Evolutionary conservation across 2,113 vertebrate species (phyloP).

Genomic region (Engystomops pustulosus): DNA sequence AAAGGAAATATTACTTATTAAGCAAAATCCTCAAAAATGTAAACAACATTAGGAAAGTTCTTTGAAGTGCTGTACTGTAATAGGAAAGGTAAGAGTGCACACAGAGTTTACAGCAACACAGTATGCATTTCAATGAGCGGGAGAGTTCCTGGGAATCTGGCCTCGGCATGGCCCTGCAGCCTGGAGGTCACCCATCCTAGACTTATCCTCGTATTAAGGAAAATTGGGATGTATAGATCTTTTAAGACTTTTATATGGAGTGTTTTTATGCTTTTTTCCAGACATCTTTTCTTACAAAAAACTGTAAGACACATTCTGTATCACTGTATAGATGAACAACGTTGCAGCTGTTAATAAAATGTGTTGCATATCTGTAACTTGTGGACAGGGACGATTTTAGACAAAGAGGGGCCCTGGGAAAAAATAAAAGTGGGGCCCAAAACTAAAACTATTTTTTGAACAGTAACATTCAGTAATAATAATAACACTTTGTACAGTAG

Average conservation of each 20-base stretch:
- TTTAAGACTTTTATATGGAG: constrained; percentile 25
- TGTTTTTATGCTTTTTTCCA: constrained; percentile 28
- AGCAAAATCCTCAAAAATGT: constrained; percentile 47
- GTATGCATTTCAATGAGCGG: constrained; percentile 26
- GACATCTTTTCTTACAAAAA: neutral
- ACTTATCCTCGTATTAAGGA: constrained; percentile 40
- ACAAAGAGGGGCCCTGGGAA: no score
- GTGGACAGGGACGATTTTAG: no score
- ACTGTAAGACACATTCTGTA: neutral
- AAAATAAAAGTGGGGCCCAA: no score
- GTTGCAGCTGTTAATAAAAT: neutral
- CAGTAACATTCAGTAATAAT: no score
- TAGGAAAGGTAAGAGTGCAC: constrained; percentile 48
- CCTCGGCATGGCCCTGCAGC: constrained; percentile 26
- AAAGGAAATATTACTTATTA: constrained; percentile 53
- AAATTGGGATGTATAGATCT: constrained; percentile 20
- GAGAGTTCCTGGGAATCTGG: constrained; percentile 46
- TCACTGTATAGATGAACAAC: neutral
- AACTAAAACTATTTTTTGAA: no score
- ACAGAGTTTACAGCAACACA: constrained; percentile 43
- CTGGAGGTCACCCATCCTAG: constrained; percentile 14
- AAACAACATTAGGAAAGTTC: constrained; percentile 44
- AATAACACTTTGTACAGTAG: no score
- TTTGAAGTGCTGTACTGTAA: constrained; percentile 41
- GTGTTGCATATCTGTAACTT: no score